Evolutionary conservation across 1,140 invertebrate species (phyloP), one percentile per base, ranked within the genome.

Genomic region (Nasonia longicornis): DNA sequence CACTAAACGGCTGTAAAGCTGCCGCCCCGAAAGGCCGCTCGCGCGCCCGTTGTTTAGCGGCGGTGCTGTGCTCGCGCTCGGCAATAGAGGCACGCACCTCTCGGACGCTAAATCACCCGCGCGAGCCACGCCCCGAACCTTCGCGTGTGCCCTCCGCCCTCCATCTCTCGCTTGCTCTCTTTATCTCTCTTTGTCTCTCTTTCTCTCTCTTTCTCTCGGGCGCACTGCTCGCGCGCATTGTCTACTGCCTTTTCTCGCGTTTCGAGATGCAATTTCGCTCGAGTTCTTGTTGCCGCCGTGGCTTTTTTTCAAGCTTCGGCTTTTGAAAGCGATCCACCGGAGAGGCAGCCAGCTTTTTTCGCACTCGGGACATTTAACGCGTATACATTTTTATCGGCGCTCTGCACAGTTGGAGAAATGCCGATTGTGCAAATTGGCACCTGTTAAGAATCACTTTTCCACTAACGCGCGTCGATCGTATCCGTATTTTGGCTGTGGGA

Each of bases 1-100:
- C 89, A 89, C 90, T 91, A 90, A 91, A 91, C 89, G 90, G 89
- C 86, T 90, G 89, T 91, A 91, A 91, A 91, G 87, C 87, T 90
- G 89, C 89, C 88, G 89, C 87, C 86, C 89, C 87, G 86, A 89
- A 90, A 89, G 85, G 85, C 85, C 38, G 38, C 38, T 42, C 38
- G 38, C 38, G 38, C 38, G 38, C 38, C 83, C 83, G 86, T 87
- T 87, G 86, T 86, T 87, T 85, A 84, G 85, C 84, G 73, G 22
- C 79, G 78, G 38, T 67, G 35, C 29, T 22, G 31, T 35, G 26
- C 64, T 35, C 45, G 22, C 42, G 85, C 83, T 64, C 74, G 84
- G 82, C 83, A 85, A 88, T 89, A 89, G 89, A 91, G 88, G 90
- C 89, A 90, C 88, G 88, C 88, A 89, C 86, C 88, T 89, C 73